Evolutionary conservation across 2,888 invertebrate species (phyloP).

Genomic region (Coenonympha arcania): DNA sequence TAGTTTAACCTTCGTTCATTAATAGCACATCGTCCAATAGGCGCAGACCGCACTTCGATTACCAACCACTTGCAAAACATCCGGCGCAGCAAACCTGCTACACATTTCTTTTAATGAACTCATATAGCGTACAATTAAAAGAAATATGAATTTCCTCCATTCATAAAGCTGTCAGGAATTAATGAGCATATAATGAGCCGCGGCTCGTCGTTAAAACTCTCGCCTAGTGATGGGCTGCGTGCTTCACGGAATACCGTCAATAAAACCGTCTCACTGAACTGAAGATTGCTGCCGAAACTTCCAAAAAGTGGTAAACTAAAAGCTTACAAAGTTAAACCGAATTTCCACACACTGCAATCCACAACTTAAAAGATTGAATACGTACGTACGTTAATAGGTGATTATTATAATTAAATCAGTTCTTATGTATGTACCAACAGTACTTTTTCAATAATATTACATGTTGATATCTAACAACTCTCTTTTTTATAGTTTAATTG

Average conservation of each 20-base stretch:
- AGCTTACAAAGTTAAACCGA: no score
- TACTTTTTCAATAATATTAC: no score
- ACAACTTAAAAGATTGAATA: no score
- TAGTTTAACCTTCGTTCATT: conserved; percentile 3
- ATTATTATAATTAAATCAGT: no score
- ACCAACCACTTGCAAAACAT: conserved; percentile 23
- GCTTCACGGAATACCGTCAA: neutral
- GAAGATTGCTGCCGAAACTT: no score
- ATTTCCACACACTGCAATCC: no score
- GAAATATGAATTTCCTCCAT: conserved; percentile 23
- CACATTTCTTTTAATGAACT: conserved; percentile 25
- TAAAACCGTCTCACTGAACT: neutral
- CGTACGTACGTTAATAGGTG: no score
- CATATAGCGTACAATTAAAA: conserved; percentile 23
- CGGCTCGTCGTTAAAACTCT: conserved; percentile 22
- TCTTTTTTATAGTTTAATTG: no score
- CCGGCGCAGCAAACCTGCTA: conserved; percentile 21
- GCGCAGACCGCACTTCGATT: conserved; percentile 13
- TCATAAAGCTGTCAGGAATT: conserved; percentile 25
- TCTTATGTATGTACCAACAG: no score
- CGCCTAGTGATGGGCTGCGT: conserved; percentile 8
- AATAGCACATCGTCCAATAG: conserved; percentile 10
- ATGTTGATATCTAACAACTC: no score
- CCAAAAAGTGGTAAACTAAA: no score
- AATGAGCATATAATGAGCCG: conserved; percentile 24